Percentiles rank a stretch among this genome's conserved stretches.
These are phyloP conservation scores for Corythoichthys intestinalis DNA, from an alignment of 2,113 vertebrate species.

Conservation along the genomic window DNA sequence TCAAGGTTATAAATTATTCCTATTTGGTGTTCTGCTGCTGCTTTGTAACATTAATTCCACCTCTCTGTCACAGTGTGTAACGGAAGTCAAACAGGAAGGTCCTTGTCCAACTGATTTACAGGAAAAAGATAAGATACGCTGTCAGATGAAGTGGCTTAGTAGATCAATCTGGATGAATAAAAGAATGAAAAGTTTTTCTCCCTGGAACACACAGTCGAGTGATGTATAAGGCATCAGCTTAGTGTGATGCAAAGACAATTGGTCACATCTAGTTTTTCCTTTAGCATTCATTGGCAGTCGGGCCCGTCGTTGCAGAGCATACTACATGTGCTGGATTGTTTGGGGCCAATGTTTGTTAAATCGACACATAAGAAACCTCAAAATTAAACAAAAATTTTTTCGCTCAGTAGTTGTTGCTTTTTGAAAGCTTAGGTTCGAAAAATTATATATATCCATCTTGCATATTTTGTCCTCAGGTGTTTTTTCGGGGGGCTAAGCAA, in stretches of 20 bases:
- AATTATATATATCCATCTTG: no score
- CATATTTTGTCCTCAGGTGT: no score
- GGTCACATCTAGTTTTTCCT: neutral
- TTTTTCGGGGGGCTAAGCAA: no score
- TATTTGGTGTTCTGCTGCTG: conserved; percentile 22
- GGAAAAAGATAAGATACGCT: conserved; percentile 32
- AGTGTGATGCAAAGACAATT: neutral
- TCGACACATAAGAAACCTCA: no score
- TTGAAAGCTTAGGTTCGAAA: no score
- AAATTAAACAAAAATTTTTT: no score
- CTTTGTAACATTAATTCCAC: conserved; percentile 32
- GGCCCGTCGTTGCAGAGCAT: no score
- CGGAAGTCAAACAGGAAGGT: conserved; percentile 58
- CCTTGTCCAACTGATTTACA: conserved; percentile 50
- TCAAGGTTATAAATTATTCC: conserved; percentile 44
- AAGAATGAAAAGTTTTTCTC: conserved; percentile 18
- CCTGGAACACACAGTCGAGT: conserved; percentile 17
- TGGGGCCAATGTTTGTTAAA: no score
- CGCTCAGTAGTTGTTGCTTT: no score
- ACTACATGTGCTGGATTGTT: no score
- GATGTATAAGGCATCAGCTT: conserved; percentile 23
- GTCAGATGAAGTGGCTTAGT: conserved; percentile 24
- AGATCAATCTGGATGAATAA: conserved; percentile 34
- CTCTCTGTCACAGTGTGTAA: conserved; percentile 35
- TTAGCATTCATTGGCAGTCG: no score